Conservation (phyloP, 2,888 invertebrate species). For the Melanostoma mellinum region DNA sequence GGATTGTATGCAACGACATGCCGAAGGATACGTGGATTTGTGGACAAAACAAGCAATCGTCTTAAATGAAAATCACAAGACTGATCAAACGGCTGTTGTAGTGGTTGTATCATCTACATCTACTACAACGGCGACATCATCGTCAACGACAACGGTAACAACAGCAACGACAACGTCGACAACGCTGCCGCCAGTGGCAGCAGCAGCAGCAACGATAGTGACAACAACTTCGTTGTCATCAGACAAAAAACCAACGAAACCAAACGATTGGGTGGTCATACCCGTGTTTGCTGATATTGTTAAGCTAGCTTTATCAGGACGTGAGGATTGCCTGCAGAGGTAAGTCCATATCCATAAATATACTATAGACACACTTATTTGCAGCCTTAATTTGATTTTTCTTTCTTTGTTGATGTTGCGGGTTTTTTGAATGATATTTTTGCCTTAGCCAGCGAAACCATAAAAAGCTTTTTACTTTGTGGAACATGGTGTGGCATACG, state of each 20-base stretch:
- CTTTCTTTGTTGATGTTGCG: slow-evolving; percentile 6
- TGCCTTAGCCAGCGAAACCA: slow-evolving; percentile 35
- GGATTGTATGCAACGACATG: slow-evolving; percentile 82
- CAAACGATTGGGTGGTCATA: slow-evolving; percentile 82
- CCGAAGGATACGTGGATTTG: slow-evolving; percentile 81
- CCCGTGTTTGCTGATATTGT: slow-evolving; percentile 82
- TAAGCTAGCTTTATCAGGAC: slow-evolving; percentile 81
- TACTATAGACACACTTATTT: slow-evolving; percentile 34
- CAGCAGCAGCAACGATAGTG: slow-evolving; percentile 53
- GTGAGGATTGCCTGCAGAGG: slow-evolving; percentile 81
- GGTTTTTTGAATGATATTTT: slow-evolving; percentile 15
- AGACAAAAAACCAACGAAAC: slow-evolving; percentile 75
- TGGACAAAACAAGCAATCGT: slow-evolving; percentile 81
- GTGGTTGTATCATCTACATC: slow-evolving; percentile 60
- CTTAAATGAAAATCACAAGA: slow-evolving; percentile 79
- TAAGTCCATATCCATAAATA: slow-evolving; percentile 74
- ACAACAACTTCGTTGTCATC: slow-evolving; percentile 59
- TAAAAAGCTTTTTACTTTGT: slow-evolving; percentile 33
- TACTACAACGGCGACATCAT: slow-evolving; percentile 42
- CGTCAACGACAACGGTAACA: slow-evolving; percentile 28
- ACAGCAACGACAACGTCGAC: slow-evolving; percentile 57
- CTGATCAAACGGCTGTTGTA: slow-evolving; percentile 68
- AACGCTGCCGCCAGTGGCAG: slow-evolving; percentile 51
- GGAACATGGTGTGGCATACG: background rate
- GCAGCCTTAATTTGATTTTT: slow-evolving; percentile 58